These are phyloP conservation scores for Leptothorax acervorum DNA, from an alignment of 2,888 invertebrate genomes.

Conservation along the genomic window DNA sequence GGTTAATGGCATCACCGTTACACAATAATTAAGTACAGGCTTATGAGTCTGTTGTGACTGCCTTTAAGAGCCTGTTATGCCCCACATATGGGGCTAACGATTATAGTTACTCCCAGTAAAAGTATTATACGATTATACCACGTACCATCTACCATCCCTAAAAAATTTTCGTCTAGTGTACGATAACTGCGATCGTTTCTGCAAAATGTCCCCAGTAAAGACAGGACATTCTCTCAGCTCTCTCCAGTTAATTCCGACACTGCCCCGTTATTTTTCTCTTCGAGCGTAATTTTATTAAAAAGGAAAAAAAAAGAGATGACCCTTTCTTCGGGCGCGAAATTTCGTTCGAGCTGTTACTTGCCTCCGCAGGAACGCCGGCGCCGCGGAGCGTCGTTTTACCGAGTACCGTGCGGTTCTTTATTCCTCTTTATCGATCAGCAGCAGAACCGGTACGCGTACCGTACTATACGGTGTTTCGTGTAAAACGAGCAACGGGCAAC, in stretches of 20 bases:
- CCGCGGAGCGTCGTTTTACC: background rate
- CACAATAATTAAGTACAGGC: conserved; percentile 48
- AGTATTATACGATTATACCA: no score
- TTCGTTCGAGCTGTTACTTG: conserved; percentile 11
- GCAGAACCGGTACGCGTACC: conserved; percentile 64
- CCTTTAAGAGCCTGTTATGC: conserved; percentile 6
- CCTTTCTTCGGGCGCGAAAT: background rate
- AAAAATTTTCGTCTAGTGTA: background rate
- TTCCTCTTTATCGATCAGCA: conserved; percentile 69
- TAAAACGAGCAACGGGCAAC: conserved; percentile 56
- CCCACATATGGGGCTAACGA: background rate
- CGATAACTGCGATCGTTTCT: background rate
- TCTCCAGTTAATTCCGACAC: background rate
- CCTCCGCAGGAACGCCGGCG: conserved; percentile 16
- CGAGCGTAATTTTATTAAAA: background rate
- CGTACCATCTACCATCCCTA: no score
- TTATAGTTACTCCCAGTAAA: conserved; percentile 8
- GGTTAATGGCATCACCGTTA: conserved; percentile 51
- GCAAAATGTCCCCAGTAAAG: background rate
- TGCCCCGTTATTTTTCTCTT: background rate
- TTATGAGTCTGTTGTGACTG: background rate
- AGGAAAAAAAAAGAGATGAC: background rate
- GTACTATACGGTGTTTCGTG: conserved; percentile 53
- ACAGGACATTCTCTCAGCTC: background rate
- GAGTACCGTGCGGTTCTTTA: conserved; percentile 57